Conservation (phyloP, 2,113 vertebrate genomes). For the Dipodomys stephensi region DNA sequence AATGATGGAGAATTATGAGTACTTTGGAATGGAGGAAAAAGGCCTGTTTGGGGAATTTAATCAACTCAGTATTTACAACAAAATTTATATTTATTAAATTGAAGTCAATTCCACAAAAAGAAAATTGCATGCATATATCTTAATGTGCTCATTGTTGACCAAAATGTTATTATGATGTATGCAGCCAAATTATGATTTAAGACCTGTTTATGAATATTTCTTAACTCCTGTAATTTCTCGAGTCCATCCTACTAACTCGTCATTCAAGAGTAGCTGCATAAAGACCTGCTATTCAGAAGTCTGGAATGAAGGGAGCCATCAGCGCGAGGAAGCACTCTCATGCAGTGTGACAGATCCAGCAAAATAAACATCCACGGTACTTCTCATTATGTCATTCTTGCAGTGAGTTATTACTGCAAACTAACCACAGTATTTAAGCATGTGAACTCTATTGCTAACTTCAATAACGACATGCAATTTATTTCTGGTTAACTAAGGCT, state of each 20-base stretch:
- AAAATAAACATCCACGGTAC: not conserved
- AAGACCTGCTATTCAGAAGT: not conserved
- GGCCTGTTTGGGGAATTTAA: constrained; percentile 77
- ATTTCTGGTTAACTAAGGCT: constrained; percentile 44
- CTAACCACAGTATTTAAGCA: not conserved
- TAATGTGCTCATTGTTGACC: constrained; percentile 59
- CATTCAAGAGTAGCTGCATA: not conserved
- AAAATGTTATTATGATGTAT: constrained; percentile 3
- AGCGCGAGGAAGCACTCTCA: not conserved
- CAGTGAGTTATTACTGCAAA: not conserved
- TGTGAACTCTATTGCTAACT: not conserved
- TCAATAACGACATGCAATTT: not conserved
- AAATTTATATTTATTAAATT: constrained; percentile 73
- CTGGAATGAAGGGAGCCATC: not conserved
- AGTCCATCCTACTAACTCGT: not conserved
- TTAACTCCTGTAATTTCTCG: constrained; percentile 29
- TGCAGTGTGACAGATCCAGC: not conserved
- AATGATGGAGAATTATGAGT: constrained; percentile 81
- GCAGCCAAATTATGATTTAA: constrained; percentile 64
- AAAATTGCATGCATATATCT: constrained; percentile 65
- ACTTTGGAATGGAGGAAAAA: constrained; percentile 82
- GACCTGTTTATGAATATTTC: constrained; percentile 44
- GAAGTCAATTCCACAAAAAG: constrained; percentile 67
- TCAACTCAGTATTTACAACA: constrained; percentile 70
- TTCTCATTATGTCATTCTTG: not conserved